Evolutionary conservation across 2,113 vertebrate genomes (phyloP).

Genomic region (Craseonycteris thonglongyai): DNA sequence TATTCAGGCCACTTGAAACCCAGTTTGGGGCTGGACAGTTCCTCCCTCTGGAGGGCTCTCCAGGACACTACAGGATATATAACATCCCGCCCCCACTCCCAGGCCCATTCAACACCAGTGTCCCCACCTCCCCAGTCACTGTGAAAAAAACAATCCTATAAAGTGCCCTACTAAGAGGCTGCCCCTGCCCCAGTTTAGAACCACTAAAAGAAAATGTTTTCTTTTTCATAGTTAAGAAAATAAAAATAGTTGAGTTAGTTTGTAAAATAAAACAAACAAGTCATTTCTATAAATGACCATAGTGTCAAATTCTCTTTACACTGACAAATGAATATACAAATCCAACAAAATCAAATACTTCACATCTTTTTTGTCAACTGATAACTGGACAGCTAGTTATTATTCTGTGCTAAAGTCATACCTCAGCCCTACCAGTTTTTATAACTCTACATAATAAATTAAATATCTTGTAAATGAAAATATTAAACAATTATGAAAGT

Average conservation of each 20-base stretch:
- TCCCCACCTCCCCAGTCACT: background rate
- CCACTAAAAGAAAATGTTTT: slow-evolving; percentile 30
- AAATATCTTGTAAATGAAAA: background rate
- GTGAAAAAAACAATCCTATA: background rate
- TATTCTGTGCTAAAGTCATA: background rate
- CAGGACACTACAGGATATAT: background rate
- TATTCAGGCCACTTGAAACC: background rate
- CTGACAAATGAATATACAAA: background rate
- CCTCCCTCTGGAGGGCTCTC: background rate
- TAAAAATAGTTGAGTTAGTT: background rate
- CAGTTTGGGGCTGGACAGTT: background rate
- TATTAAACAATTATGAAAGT: slow-evolving; percentile 4
- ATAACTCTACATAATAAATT: background rate
- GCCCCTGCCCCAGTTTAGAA: background rate
- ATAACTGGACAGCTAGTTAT: background rate
- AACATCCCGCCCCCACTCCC: background rate
- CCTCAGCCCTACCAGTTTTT: background rate
- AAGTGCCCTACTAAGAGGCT: background rate
- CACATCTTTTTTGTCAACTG: background rate
- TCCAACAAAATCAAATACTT: background rate
- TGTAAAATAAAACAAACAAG: slow-evolving; percentile 18
- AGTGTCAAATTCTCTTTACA: slow-evolving; percentile 22
- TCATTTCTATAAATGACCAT: slow-evolving; percentile 19
- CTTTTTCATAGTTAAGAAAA: slow-evolving; percentile 29
- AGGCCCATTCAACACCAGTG: background rate